A percentile compares a stretch with the other conserved stretches of the same genome.
phyloP scores from a whole-genome alignment of 2,888 invertebrate genomes.

The Nymphalis urticae region DNA sequence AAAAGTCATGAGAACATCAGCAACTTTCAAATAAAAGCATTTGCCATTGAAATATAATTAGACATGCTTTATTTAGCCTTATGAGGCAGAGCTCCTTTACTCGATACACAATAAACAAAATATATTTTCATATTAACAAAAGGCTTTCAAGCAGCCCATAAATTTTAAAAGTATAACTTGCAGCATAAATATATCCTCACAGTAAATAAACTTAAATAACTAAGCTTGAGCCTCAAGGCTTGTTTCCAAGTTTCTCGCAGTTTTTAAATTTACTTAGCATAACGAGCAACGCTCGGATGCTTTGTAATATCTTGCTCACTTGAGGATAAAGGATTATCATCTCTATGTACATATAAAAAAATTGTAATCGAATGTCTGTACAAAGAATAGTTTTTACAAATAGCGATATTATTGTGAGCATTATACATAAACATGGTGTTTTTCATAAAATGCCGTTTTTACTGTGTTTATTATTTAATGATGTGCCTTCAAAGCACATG shows the following conservation, averaged over 20 bases:
- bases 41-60: no score
- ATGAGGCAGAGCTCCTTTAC: no score
- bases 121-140: background rate
- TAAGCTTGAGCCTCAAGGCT: conserved; percentile 20
- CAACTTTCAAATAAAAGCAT: no score
- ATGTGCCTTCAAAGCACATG: no score
- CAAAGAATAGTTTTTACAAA: background rate
- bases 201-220: conserved; percentile 16
- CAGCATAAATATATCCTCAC: conserved; percentile 6
- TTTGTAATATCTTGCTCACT: conserved; percentile 14
- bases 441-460: no score
- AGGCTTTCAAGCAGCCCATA: background rate
- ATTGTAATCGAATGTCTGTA: background rate
- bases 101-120: no score
- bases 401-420: no score
- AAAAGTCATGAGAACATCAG: no score
- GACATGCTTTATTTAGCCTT: no score
- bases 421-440: no score
- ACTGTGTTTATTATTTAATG: no score
- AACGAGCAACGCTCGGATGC: conserved; percentile 23
- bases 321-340: conserved; percentile 10
- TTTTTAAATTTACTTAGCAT: conserved; percentile 32
- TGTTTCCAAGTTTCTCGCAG: conserved; percentile 18
- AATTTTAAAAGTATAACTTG: conserved; percentile 4
- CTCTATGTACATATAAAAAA: background rate